These are phyloP conservation scores for Carassius carassius DNA, from an alignment of 2,113 vertebrate genomes.

Conservation along the genomic window DNA sequence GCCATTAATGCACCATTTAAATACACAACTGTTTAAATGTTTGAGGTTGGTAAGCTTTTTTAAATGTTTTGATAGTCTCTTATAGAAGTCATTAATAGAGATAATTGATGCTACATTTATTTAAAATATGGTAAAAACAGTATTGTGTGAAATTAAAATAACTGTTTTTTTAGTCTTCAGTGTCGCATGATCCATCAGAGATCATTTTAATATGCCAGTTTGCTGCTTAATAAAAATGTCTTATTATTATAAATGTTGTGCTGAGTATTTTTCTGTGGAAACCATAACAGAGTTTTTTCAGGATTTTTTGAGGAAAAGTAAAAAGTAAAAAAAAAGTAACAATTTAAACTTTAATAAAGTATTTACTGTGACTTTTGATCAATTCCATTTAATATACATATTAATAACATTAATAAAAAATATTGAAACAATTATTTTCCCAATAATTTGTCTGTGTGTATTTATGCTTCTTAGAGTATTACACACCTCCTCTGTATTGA, in stretches of 20 bases:
- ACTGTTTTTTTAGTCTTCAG: not conserved
- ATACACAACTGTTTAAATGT: no score
- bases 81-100: not conserved
- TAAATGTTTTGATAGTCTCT: not conserved
- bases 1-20: no score
- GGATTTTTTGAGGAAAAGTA: not conserved
- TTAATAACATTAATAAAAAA: not conserved
- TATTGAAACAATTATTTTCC: not conserved
- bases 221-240: no score
- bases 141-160: not conserved
- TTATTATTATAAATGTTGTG: no score
- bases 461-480: not conserved
- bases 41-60: not conserved
- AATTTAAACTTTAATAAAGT: not conserved
- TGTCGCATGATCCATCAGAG: not conserved
- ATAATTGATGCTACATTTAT: not conserved
- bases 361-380: not conserved
- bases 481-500: not conserved
- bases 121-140: not conserved
- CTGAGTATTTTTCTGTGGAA: not conserved
- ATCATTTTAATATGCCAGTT: not conserved
- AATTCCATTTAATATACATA: not conserved
- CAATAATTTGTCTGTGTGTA: not conserved
- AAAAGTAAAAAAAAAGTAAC: not conserved
- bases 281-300: not conserved